A percentile compares a stretch with the other conserved stretches of the same genome.
phyloP scores from a whole-genome alignment of 2,888 invertebrate species.

The Leptopilina drosophilae region DNA sequence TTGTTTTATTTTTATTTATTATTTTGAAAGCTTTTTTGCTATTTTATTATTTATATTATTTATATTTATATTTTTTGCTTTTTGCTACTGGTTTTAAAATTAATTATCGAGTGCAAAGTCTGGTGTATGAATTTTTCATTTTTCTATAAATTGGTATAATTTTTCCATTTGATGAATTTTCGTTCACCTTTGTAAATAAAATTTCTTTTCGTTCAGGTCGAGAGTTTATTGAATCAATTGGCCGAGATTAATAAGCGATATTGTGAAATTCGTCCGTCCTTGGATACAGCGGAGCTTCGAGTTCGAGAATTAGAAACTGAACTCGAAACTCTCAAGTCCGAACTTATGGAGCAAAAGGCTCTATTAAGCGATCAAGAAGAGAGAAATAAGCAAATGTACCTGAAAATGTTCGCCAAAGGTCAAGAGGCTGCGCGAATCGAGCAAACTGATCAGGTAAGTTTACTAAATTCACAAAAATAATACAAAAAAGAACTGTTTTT shows the following conservation, averaged over 20 bases:
- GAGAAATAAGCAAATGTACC: conserved; percentile 86
- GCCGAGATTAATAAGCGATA: conserved; percentile 88
- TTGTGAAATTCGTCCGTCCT: conserved; percentile 87
- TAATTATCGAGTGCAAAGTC: neutral
- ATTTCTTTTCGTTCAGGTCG: conserved; percentile 78
- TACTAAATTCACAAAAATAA: too few relatives aligned
- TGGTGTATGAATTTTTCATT: neutral
- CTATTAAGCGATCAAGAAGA: conserved; percentile 83
- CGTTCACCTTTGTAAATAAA: too few relatives aligned
- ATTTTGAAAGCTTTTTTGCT: too few relatives aligned
- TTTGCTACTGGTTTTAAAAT: neutral
- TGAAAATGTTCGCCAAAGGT: conserved; percentile 90
- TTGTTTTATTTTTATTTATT: too few relatives aligned
- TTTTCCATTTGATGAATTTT: neutral
- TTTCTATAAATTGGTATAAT: conserved; percentile 16
- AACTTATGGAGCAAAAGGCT: conserved; percentile 83
- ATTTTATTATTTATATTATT: too few relatives aligned
- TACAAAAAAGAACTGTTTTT: neutral
- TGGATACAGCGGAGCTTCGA: conserved; percentile 84
- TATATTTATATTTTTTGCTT: too few relatives aligned
- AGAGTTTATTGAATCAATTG: conserved; percentile 84
- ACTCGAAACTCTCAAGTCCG: conserved; percentile 84
- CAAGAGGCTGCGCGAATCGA: conserved; percentile 88
- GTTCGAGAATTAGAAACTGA: conserved; percentile 85
- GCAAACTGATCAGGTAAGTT: conserved; percentile 82